These are phyloP conservation scores for Aspidoscelis tigris DNA, from an alignment of 2,113 vertebrate species.

Conservation along the genomic window DNA sequence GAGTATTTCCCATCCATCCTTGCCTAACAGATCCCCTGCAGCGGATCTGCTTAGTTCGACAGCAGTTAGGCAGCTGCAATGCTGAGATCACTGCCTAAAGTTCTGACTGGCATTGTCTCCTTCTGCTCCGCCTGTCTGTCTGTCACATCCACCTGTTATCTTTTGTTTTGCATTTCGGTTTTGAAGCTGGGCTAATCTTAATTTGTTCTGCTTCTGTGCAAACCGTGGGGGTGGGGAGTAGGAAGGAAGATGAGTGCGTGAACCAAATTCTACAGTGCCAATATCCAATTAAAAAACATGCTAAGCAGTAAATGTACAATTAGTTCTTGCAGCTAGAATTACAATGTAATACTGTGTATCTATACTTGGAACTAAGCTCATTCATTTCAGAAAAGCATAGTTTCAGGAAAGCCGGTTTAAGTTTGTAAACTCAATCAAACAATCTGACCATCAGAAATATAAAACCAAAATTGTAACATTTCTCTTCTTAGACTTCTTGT, in stretches of 20 bases:
- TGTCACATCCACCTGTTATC: slow-evolving; percentile 42
- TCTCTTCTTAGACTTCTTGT: not conserved
- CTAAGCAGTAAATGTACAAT: not conserved
- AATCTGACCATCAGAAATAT: not conserved
- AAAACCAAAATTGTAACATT: not conserved
- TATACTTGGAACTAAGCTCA: not conserved
- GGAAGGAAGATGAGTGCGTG: too few relatives aligned
- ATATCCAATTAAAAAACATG: not conserved
- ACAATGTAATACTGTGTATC: not conserved
- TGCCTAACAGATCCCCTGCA: slow-evolving; percentile 31
- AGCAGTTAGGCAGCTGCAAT: slow-evolving; percentile 29
- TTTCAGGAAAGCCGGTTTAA: not conserved
- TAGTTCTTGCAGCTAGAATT: not conserved
- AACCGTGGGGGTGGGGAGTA: too few relatives aligned
- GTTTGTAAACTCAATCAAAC: not conserved
- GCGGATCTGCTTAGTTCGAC: slow-evolving; percentile 31
- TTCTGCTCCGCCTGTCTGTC: slow-evolving; percentile 19
- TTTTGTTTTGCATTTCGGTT: slow-evolving; percentile 30
- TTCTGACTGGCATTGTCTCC: slow-evolving; percentile 31
- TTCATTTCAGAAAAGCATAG: not conserved
- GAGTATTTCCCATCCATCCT: slow-evolving; percentile 17
- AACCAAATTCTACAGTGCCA: not conserved
- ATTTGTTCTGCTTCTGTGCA: slow-evolving; percentile 25
- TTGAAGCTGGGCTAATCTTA: slow-evolving; percentile 22
- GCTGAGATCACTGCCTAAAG: slow-evolving; percentile 24